A percentile compares a stretch with the other conserved stretches of the same genome.
These are phyloP conservation scores for Etia nguti DNA, from an alignment of 2,113 vertebrate species.

Conservation along the genomic window DNA sequence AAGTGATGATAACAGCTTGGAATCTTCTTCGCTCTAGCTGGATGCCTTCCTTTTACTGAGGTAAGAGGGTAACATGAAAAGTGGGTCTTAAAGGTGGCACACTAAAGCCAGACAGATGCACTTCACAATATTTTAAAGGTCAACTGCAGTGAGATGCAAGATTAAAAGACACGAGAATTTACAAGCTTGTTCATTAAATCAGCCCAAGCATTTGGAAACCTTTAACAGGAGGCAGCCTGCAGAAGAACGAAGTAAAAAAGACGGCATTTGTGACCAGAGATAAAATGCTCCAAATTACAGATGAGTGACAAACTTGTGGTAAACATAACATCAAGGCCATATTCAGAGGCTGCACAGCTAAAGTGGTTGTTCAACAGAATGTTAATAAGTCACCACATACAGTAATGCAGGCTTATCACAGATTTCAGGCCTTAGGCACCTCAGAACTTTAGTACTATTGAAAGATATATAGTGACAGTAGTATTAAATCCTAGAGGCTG, in stretches of 20 bases:
- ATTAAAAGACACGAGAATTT: neutral
- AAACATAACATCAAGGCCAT: neutral
- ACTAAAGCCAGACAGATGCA: neutral
- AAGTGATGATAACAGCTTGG: neutral
- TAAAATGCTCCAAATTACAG: neutral
- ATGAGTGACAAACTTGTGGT: neutral
- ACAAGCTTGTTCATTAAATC: constrained; percentile 2
- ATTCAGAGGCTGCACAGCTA: neutral
- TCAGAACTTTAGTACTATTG: neutral
- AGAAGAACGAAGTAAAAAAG: neutral
- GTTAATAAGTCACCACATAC: neutral
- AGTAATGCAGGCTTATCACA: neutral
- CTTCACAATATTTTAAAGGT: neutral
- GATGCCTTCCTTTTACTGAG: neutral
- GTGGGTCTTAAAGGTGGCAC: neutral
- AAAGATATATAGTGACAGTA: neutral
- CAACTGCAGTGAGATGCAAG: neutral
- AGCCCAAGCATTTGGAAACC: neutral
- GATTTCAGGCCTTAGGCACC: neutral
- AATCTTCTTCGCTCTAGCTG: neutral
- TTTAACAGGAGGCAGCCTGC: neutral
- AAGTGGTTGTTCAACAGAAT: neutral
- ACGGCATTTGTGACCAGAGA: neutral
- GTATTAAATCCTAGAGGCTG: neutral
- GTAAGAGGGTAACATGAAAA: neutral